These are phyloP conservation scores for Oxyruncus cristatus DNA, from an alignment of 2,113 vertebrate species.

Conservation along the genomic window DNA sequence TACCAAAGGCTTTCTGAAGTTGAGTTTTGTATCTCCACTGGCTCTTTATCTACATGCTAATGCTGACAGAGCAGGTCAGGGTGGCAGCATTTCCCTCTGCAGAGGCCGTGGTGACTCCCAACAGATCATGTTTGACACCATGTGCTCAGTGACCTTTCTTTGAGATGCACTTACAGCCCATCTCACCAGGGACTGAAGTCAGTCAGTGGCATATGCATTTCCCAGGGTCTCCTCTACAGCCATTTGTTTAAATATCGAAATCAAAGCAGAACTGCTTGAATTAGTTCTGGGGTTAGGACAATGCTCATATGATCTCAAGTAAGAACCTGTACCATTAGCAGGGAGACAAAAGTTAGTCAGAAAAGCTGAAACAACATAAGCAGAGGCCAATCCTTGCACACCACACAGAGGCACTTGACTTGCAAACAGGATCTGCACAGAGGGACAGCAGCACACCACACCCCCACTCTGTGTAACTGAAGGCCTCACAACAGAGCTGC, in stretches of 20 bases:
- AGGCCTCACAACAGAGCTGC: background rate
- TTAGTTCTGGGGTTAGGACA: background rate
- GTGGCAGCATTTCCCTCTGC: background rate
- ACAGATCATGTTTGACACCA: background rate
- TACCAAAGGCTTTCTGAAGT: background rate
- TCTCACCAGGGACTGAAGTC: background rate
- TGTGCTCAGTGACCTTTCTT: background rate
- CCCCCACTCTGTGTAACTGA: accelerated
- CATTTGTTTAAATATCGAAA: background rate
- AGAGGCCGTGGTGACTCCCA: background rate
- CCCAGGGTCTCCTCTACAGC: background rate
- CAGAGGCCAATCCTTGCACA: background rate
- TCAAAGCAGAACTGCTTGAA: background rate
- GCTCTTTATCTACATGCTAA: background rate
- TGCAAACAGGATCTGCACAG: background rate
- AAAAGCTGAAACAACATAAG: background rate
- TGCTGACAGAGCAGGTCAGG: background rate
- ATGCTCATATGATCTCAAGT: background rate
- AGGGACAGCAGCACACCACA: background rate
- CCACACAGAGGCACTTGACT: background rate
- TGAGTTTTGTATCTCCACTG: background rate
- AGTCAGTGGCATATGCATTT: background rate
- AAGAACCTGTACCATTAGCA: background rate
- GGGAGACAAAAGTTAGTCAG: background rate
- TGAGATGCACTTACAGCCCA: background rate